phyloP scores from a whole-genome alignment of 2,797 vertebrate species.

The Otus scops region DNA sequence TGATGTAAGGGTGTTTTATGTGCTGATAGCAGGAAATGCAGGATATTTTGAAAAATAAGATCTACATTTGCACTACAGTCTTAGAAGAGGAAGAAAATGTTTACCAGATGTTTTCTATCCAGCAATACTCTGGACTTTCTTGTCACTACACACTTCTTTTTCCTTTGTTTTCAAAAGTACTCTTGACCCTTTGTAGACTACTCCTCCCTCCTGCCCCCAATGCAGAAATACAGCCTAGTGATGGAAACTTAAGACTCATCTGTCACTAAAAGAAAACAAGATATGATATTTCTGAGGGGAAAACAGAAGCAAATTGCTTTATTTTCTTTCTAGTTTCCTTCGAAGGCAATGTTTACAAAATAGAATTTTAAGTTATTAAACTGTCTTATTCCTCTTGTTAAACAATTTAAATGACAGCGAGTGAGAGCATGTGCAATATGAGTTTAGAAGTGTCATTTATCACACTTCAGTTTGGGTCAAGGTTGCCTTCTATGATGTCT shows the following conservation, averaged over 20 bases:
- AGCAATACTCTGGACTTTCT: not conserved
- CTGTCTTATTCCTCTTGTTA: not conserved
- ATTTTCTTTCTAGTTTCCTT: not conserved
- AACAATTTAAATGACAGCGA: not conserved
- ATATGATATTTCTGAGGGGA: not conserved
- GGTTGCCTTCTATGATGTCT: not conserved
- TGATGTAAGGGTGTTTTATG: not conserved
- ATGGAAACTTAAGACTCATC: not conserved
- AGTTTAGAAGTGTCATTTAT: not conserved
- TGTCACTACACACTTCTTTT: not conserved
- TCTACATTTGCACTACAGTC: not conserved
- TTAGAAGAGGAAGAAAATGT: not conserved
- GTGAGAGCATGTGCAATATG: not conserved
- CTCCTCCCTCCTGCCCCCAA: accelerated
- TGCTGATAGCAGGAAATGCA: not conserved
- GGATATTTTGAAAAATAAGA: not conserved
- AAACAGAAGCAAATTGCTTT: not conserved
- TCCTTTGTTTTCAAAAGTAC: not conserved
- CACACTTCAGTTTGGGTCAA: not conserved
- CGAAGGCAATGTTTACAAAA: not conserved
- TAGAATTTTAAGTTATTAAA: not conserved
- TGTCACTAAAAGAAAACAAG: not conserved
- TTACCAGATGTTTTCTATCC: not conserved
- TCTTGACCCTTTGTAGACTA: not conserved
- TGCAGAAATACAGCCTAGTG: not conserved